phyloP scores from a whole-genome alignment of 2,113 vertebrate species.

The Myrmophylax atrothorax region DNA sequence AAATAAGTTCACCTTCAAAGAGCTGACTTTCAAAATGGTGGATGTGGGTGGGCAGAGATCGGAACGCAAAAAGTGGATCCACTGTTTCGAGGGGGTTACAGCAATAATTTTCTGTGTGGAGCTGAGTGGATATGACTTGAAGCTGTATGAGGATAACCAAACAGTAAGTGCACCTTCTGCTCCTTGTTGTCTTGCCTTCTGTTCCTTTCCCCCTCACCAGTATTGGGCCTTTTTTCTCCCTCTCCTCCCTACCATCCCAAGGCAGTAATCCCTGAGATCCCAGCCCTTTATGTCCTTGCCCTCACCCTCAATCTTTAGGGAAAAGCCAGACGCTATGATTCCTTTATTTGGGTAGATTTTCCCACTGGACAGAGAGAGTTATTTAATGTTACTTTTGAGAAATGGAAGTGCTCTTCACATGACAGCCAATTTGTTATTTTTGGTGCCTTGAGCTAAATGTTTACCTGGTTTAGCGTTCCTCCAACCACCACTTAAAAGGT shows the following conservation, averaged over 20 bases:
- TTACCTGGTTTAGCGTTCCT: neutral
- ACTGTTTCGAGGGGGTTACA: constrained; percentile 98
- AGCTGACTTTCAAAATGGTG: constrained; percentile 99
- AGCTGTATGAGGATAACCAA: constrained; percentile 99
- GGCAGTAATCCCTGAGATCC: neutral
- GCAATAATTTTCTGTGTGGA: constrained; percentile 99
- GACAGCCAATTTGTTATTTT: neutral
- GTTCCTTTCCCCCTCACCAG: neutral
- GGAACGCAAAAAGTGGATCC: constrained; percentile 99
- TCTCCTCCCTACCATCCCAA: neutral
- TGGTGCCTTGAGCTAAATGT: neutral
- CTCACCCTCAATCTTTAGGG: neutral
- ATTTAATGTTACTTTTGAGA: neutral
- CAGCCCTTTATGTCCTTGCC: neutral
- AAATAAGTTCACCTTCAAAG: constrained; percentile 99
- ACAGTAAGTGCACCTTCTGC: constrained; percentile 81
- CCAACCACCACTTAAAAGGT: neutral
- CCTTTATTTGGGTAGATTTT: neutral
- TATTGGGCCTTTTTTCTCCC: neutral
- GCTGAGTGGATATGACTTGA: constrained; percentile 98
- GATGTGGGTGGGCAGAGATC: constrained; percentile 98
- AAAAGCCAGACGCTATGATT: neutral
- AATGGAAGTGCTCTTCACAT: neutral
- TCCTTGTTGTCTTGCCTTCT: neutral
- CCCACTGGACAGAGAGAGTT: neutral